Base-by-base conservation (phyloP, 2,113 vertebrate species). In the Lepisosteus oculatus region DNA sequence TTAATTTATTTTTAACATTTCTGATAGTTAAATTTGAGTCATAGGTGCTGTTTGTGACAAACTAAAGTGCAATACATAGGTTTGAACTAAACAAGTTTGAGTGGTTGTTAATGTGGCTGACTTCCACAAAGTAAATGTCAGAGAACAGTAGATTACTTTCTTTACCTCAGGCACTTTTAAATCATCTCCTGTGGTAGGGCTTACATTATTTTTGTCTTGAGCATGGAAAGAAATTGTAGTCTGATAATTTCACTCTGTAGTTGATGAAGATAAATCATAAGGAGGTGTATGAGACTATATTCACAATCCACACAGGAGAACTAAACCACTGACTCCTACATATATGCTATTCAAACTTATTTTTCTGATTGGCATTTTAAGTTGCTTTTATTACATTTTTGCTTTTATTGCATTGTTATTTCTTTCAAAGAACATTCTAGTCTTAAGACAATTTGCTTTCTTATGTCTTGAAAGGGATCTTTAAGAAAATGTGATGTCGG, bases 201-300 rank as follows among this genome's bases (percentile, higher is more conserved):
- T 86, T 81, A 85, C 80, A 70, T 85, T 81, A 78, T 45, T 77
- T 79, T 75, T 78, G 74, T 71, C 78, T 82, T 78, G 77, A 84
- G 82, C 80, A 85, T 7, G 14, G 83, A 76, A 87, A 88, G 85
- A 91, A 91, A 91, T 91, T 91, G 86, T 78, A 89, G 78, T 85
- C 81, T 84, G 70, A 83, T 89, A 90, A 91, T 91, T 92, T 87
- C 81, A 85, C 87, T 85, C 85, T 61, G 77, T 88, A 86, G 87
- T 81, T 89, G 85, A 89, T 89, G 79, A 88, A 89, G 88, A 89
- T 90, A 90, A 93, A 92, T 92, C 87, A 81, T 86, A 85, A 86
- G 4, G 6, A 88, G 81, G 79, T 83, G 47, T 83, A 79, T 75
- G 79, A 86, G 85, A 81, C 73, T 72, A 84, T 73, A 78, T 65